Evolutionary conservation across 2,113 vertebrate species (phyloP), one percentile per base, ranked within the genome.

Genomic region (Brachypodius melanocephalos): DNA sequence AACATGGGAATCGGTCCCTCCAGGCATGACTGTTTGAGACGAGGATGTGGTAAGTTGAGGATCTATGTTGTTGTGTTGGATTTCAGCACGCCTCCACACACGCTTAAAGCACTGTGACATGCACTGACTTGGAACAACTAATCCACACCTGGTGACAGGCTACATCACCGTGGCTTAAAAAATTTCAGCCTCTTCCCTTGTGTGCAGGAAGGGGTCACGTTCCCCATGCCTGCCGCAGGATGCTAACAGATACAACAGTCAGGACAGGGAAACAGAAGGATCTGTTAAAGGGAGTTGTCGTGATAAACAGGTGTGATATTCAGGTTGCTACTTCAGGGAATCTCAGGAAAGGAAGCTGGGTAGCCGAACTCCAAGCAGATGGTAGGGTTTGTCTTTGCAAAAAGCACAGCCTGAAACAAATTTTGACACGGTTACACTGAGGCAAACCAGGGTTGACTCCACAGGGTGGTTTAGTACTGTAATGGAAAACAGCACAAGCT

Each of bases 291-390:
- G 93, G 88, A 88, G 91, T 88, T 97, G 96, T 95, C 88, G 3
- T 85, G 89, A 95, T 97, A 95, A 96, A 97, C 91, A 97, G 94
- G 86, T 96, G 89, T 96, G 93, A 97, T 73, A 88, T 81, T 76
- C 95, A 97, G 94, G 85, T 85, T 93, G 69, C 89, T 87, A 85
- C 87, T 91, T 88, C 76, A 94, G 97, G 88, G 77, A 93, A 43
- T 92, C 92, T 96, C 81, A 0, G 88, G 51, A 71, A 96, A 58
- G 72, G 57, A 95, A 78, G 74, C 79, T 86, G 85, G 76, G 84
- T 90, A 91, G 78, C 67, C 6, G 54, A 85, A 90, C 80, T 87
- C 91, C 90, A 91, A 93, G 89, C 89, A 94, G 89, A 88, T 96
- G 95, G 93, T 91, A 63, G 65, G 31, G 52, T 93, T 49, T 94